Evolutionary conservation across 2,888 invertebrate genomes (phyloP).

Genomic region (Sericinus montela): DNA sequence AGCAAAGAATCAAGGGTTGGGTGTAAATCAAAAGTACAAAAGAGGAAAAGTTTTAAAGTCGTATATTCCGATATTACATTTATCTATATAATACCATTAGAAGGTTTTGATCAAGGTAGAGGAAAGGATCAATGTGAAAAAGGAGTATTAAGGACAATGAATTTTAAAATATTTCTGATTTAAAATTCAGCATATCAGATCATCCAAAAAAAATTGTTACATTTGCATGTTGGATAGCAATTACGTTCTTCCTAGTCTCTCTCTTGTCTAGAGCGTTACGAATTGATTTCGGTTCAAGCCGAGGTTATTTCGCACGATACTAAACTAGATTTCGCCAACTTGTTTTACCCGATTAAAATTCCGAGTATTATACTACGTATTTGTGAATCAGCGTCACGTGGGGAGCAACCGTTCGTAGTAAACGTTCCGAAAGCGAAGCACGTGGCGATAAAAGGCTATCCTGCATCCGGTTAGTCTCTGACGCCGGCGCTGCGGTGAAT

Average conservation of each 20-base stretch:
- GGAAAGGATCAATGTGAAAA: too few species aligned
- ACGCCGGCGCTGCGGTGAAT: slow-evolving; percentile 38
- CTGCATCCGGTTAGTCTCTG: slow-evolving; percentile 50
- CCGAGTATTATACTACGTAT: slow-evolving; percentile 32
- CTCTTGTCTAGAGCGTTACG: slow-evolving; percentile 42
- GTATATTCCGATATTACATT: too few species aligned
- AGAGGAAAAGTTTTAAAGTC: too few species aligned
- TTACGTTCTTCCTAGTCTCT: slow-evolving; percentile 56
- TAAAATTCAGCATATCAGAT: slow-evolving; percentile 25
- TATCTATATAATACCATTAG: too few species aligned
- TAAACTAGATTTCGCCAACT: slow-evolving; percentile 19
- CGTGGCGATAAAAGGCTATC: slow-evolving; percentile 54
- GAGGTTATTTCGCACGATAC: slow-evolving; percentile 24
- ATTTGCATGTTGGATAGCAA: slow-evolving; percentile 51
- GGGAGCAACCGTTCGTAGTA: slow-evolving; percentile 25
- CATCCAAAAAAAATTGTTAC: slow-evolving; percentile 44
- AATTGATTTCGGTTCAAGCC: slow-evolving; percentile 16
- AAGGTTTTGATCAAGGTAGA: too few species aligned
- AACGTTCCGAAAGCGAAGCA: slow-evolving; percentile 44
- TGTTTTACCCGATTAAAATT: slow-evolving; percentile 20
- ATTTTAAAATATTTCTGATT: not conserved
- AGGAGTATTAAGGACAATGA: too few species aligned
- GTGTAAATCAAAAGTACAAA: too few species aligned
- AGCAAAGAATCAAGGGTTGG: too few species aligned
- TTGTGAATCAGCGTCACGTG: slow-evolving; percentile 37